phyloP scores from a whole-genome alignment of 2,113 vertebrate species.

The Plecotus auritus region DNA sequence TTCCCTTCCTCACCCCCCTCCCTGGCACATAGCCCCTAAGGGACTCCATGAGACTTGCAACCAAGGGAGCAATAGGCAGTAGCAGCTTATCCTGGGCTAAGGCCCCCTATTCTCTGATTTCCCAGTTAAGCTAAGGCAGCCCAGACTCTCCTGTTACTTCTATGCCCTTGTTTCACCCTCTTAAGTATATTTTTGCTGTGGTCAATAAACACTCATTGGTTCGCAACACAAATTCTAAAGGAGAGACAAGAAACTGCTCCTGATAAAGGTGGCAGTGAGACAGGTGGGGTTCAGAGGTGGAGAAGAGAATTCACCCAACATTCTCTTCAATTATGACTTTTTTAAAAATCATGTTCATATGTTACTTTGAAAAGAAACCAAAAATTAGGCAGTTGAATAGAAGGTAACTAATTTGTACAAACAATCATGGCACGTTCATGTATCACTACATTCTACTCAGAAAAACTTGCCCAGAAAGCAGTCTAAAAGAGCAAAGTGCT shows the following conservation, averaged over 20 bases:
- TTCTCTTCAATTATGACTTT: neutral
- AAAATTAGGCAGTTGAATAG: neutral
- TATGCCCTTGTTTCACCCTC: too few relatives aligned
- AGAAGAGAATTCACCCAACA: neutral
- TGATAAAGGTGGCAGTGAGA: neutral
- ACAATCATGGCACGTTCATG: neutral
- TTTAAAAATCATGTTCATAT: neutral
- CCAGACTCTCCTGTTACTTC: too few relatives aligned
- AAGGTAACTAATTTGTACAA: neutral
- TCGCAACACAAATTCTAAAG: too few relatives aligned
- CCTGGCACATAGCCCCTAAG: too few relatives aligned
- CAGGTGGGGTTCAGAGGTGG: neutral
- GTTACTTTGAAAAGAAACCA: neutral
- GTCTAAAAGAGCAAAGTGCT: neutral
- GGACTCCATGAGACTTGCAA: too few relatives aligned
- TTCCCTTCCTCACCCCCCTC: too few relatives aligned
- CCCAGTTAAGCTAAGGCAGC: too few relatives aligned
- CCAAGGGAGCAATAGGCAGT: too few relatives aligned
- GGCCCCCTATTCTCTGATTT: too few relatives aligned
- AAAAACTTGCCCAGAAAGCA: neutral
- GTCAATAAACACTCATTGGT: too few relatives aligned
- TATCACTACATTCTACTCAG: neutral
- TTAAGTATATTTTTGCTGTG: too few relatives aligned
- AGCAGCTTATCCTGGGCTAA: too few relatives aligned
- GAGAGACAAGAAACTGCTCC: neutral